Conservation (phyloP, 1,140 invertebrate genomes). For the Cataglyphis hispanica region DNA sequence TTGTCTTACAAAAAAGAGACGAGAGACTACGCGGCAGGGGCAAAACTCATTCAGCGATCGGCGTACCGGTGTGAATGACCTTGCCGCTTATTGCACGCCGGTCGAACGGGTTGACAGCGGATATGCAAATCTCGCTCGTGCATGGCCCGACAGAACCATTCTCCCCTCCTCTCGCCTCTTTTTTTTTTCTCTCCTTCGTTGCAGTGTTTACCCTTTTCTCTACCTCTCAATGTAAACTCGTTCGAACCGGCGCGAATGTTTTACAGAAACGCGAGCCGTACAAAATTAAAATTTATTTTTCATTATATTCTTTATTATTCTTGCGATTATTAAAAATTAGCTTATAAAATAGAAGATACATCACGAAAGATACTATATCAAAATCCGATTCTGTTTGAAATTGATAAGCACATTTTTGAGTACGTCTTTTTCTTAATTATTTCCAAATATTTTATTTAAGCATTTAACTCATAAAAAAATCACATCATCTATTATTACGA, state of each 20-base stretch:
- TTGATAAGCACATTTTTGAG: no score
- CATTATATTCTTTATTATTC: neutral
- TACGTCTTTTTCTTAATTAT: neutral
- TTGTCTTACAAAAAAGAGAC: constrained; percentile 8
- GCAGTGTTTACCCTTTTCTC: neutral
- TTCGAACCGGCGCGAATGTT: constrained; percentile 68
- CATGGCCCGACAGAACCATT: constrained; percentile 64
- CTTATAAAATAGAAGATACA: neutral
- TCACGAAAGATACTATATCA: neutral
- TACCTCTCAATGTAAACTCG: constrained; percentile 79
- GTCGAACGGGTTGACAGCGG: constrained; percentile 80
- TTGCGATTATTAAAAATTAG: neutral
- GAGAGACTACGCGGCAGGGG: constrained; percentile 52
- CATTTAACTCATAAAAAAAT: constrained; percentile 6
- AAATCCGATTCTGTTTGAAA: neutral
- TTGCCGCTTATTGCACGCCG: constrained; percentile 74
- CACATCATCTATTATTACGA: neutral
- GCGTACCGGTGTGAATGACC: constrained; percentile 80
- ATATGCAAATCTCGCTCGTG: constrained; percentile 82
- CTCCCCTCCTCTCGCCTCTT: constrained; percentile 25
- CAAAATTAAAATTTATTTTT: constrained; percentile 33
- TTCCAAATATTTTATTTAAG: neutral
- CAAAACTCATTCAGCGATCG: constrained; percentile 78
- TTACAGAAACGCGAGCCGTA: constrained; percentile 41
- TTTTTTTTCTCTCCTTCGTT: constrained; percentile 12